Base-by-base conservation (phyloP, 2,113 vertebrate species). In the Orycteropus afer region DNA sequence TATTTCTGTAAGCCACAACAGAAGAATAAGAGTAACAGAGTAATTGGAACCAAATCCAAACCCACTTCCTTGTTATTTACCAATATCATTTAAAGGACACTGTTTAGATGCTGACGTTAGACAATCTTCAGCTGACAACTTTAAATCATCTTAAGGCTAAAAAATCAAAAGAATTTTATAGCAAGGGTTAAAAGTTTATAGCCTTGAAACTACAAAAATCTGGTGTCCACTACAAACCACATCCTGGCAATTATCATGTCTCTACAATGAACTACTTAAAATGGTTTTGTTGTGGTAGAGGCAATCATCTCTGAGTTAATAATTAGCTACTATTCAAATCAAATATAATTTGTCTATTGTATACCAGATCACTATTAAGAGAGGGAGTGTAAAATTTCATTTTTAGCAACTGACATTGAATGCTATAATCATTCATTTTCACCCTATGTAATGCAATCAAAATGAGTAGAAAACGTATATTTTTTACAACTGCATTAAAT, bases 41-140 rank as follows among this genome's bases (percentile, higher is more conserved):
- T 98, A 98, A 99, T 97, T 98, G 97, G 97, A 98, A 98, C 98
- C 98, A 98, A 98, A 98, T 98, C 97, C 97, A 97, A 98, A 98
- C 96, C 98, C 98, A 98, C 98, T 99, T 99, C 98, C 98, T 98
- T 97, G 91, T 98, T 98, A 98, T 98, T 98, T 98, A 98, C 98
- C 97, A 98, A 97, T 98, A 98, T 98, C 98, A 98, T 98, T 96
- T 98, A 98, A 98, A 98, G 98, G 97, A 97, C 95, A 97, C 97
- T 96, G 69, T 97, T 98, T 98, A 98, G 95, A 98, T 98, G 97
- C 98, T 98, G 95, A 97, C 93, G 74, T 92, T 95, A 98, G 97
- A 98, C 97, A 95, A 96, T 97, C 96, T 98, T 94, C 83, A 97
- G 94, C 82, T 97, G 95, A 98, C 94, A 98, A 98, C 95, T 97